These are phyloP conservation scores for Cerastoderma edule DNA, from an alignment of 2,888 invertebrate species.

Conservation along the genomic window DNA sequence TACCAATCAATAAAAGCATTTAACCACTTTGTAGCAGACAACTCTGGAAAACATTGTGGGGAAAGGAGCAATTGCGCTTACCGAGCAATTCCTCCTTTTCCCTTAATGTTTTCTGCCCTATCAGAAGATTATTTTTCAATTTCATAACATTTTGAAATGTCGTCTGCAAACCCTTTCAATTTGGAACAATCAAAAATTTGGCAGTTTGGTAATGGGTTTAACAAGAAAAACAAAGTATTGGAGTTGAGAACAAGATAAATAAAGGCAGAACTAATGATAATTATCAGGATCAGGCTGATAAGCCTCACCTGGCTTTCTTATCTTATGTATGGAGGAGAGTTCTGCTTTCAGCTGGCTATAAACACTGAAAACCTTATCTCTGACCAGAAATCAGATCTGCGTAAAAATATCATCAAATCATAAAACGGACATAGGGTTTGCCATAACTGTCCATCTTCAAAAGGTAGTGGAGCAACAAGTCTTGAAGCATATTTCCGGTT, in stretches of 20 bases:
- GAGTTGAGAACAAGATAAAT: not conserved
- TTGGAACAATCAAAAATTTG: not conserved
- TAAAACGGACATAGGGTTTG: not conserved
- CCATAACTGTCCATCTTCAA: not conserved
- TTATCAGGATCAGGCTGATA: not conserved
- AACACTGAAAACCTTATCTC: not conserved
- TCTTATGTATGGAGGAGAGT: not conserved
- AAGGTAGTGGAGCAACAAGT: not conserved
- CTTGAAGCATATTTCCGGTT: not conserved
- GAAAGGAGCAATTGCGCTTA: no score
- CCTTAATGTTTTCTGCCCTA: constrained; percentile 3
- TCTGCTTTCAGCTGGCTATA: not conserved
- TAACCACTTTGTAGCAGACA: no score
- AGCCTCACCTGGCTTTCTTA: not conserved
- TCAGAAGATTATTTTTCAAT: not conserved
- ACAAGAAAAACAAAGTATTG: no score
- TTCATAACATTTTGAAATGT: no score
- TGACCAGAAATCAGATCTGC: not conserved
- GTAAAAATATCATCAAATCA: not conserved
- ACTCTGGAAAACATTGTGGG: no score
- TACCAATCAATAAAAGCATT: no score
- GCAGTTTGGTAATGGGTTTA: not conserved
- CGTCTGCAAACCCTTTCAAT: no score
- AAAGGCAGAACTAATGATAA: not conserved
- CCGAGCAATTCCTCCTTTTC: no score